These are phyloP conservation scores for Parnassius orleans DNA, from an alignment of 2,888 invertebrate genomes.

Conservation along the genomic window DNA sequence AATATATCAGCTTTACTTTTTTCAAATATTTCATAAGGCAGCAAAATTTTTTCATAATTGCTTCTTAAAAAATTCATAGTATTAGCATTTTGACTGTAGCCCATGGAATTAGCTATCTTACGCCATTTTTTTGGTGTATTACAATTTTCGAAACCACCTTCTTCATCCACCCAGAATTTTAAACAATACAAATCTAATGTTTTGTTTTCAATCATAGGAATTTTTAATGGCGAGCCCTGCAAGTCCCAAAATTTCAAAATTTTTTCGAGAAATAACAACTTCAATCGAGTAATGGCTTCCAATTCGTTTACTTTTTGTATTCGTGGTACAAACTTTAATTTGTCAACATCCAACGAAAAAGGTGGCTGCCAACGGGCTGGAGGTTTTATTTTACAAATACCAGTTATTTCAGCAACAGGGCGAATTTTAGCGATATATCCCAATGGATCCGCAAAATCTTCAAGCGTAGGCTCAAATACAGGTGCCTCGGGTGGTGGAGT, in stretches of 20 bases:
- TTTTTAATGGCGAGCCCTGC: conserved; percentile 83
- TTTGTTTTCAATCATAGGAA: conserved; percentile 86
- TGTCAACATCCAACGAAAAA: conserved; percentile 88
- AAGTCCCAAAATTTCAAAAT: conserved; percentile 88
- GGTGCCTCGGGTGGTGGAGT: conserved; percentile 84
- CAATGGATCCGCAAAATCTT: conserved; percentile 88
- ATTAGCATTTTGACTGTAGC: conserved; percentile 80
- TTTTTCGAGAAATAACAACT: conserved; percentile 87
- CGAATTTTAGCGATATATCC: conserved; percentile 87
- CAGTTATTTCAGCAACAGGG: conserved; percentile 85
- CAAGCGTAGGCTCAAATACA: conserved; percentile 85
- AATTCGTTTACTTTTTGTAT: conserved; percentile 79
- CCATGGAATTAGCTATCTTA: conserved; percentile 82
- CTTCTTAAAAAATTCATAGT: conserved; percentile 80
- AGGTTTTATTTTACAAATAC: conserved; percentile 89
- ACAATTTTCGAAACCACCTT: conserved; percentile 81
- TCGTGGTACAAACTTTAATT: conserved; percentile 77
- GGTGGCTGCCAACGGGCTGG: conserved; percentile 89
- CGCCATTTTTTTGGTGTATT: conserved; percentile 85
- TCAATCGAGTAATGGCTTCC: conserved; percentile 86
- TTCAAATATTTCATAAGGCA: conserved; percentile 83
- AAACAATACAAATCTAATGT: conserved; percentile 85
- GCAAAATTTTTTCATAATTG: conserved; percentile 85
- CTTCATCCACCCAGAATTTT: conserved; percentile 81
- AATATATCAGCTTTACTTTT: conserved; percentile 72